phyloP scores from a whole-genome alignment of 2,113 vertebrate species.

The Campylomormyrus tamandua region DNA sequence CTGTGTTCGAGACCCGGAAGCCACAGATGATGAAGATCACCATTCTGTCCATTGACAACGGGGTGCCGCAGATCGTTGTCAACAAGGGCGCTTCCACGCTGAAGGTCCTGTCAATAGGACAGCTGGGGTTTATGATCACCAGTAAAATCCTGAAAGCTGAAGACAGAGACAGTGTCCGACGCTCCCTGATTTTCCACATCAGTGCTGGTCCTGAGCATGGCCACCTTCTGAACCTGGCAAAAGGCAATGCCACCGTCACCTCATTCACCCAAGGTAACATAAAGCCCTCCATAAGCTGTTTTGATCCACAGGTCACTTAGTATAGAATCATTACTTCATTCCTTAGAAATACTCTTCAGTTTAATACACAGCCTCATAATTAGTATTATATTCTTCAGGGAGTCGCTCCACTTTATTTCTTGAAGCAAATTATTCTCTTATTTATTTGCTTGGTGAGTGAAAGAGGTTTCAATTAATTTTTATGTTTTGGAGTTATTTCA shows the following conservation, averaged over 20 bases:
- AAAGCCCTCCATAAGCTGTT: neutral
- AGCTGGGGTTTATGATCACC: conserved; percentile 74
- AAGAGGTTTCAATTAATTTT: neutral
- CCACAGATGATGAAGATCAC: conserved; percentile 82
- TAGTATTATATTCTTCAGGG: neutral
- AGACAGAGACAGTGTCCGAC: conserved; percentile 73
- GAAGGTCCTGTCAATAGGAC: conserved; percentile 68
- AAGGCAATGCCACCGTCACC: conserved; percentile 77
- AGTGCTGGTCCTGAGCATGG: conserved; percentile 72
- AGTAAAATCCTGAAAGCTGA: conserved; percentile 73
- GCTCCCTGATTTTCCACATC: conserved; percentile 67
- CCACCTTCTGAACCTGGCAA: conserved; percentile 72
- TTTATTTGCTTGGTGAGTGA: neutral
- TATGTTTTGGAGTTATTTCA: neutral
- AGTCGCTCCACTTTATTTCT: neutral
- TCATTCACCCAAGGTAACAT: conserved; percentile 85
- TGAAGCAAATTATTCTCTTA: neutral
- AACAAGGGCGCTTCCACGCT: conserved; percentile 80
- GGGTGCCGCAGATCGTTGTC: conserved; percentile 70
- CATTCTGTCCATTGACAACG: conserved; percentile 72
- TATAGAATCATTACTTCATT: neutral
- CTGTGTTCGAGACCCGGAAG: conserved; percentile 75
- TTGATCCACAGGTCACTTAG: neutral
- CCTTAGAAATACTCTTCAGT: neutral
- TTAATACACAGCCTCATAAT: neutral